Evolutionary conservation across 2,113 vertebrate species (phyloP).

Genomic region (Proterorhinus semilunaris): DNA sequence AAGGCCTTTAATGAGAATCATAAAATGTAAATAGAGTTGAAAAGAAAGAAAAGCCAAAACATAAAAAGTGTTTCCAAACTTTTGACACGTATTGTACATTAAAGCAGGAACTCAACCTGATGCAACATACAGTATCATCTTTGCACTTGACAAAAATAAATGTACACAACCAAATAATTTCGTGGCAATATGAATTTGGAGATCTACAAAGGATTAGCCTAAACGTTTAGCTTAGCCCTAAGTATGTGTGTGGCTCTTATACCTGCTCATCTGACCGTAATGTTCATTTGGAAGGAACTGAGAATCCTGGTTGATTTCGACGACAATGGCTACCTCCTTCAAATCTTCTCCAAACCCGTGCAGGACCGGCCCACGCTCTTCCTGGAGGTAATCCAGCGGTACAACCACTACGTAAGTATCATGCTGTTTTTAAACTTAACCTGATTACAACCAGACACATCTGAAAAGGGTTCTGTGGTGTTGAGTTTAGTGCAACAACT

Average conservation of each 20-base stretch:
- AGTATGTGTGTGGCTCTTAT: neutral
- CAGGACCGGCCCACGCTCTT: constrained; percentile 84
- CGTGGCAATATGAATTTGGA: too few relatives aligned
- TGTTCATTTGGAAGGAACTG: constrained; percentile 67
- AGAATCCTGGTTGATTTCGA: constrained; percentile 84
- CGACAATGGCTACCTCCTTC: constrained; percentile 83
- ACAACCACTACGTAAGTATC: constrained; percentile 79
- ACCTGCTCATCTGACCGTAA: too few relatives aligned
- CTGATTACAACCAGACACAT: neutral
- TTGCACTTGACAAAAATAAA: neutral
- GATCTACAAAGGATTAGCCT: too few relatives aligned
- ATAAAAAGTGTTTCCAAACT: too few relatives aligned
- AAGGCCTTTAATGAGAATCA: too few relatives aligned
- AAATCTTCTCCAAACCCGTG: constrained; percentile 84
- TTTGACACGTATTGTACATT: neutral
- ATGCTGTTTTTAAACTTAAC: neutral
- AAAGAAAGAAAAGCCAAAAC: too few relatives aligned
- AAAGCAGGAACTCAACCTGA: neutral
- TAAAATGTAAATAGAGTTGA: too few relatives aligned
- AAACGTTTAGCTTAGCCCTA: neutral
- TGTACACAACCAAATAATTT: neutral
- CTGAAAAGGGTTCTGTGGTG: neutral
- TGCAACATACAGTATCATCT: too few relatives aligned
- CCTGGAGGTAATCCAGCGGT: constrained; percentile 82
- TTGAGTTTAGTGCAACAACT: neutral